phyloP scores from a whole-genome alignment of 2,113 vertebrate species.

The Poecile atricapillus region DNA sequence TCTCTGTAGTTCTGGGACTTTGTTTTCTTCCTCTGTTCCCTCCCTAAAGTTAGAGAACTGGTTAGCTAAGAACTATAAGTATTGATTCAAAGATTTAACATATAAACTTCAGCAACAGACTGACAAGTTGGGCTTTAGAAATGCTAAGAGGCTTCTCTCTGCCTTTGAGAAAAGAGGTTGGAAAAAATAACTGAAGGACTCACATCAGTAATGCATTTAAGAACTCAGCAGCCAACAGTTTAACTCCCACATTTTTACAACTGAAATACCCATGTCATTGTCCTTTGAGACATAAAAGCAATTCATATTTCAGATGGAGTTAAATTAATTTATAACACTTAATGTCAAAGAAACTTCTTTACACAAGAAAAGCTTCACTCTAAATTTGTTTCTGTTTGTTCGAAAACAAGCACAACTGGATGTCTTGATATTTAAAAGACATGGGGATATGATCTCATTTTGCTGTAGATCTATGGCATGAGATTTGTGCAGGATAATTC shows the following conservation, averaged over 20 bases:
- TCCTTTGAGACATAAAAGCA: conserved; percentile 2
- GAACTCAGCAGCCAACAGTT: neutral
- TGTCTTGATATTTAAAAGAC: neutral
- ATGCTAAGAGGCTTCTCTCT: neutral
- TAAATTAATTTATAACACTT: conserved; percentile 24
- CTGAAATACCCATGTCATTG: neutral
- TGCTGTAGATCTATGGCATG: neutral
- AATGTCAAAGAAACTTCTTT: neutral
- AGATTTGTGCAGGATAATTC: conserved; percentile 32
- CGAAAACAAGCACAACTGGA: neutral
- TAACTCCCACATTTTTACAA: neutral
- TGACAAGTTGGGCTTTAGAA: conserved; percentile 5
- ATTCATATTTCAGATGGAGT: neutral
- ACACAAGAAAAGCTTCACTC: neutral
- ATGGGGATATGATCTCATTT: conserved; percentile 8
- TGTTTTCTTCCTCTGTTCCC: neutral
- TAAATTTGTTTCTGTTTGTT: conserved; percentile 7
- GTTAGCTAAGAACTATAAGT: neutral
- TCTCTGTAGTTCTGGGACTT: neutral
- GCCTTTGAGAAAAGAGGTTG: neutral
- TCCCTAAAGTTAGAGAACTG: neutral
- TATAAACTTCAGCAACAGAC: neutral
- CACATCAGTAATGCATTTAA: neutral
- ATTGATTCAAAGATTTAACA: conserved; percentile 11
- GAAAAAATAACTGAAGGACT: neutral